Conservation (phyloP, 2,888 invertebrate genomes). For the Parascotia fuliginaria region DNA sequence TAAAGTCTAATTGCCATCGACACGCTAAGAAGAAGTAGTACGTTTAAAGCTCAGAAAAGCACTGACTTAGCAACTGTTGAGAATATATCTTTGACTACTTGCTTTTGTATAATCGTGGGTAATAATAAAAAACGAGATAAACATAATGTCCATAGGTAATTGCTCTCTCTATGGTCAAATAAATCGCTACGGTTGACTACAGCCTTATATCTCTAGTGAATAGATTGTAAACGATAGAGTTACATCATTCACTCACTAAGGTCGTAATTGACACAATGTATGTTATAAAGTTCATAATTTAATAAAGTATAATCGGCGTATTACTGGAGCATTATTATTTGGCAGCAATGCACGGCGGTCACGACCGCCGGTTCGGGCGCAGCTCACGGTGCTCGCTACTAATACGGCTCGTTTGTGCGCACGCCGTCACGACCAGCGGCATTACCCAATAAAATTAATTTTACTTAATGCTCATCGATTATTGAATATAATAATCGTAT, state of each 20-base stretch:
- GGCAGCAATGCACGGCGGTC: conserved; percentile 58
- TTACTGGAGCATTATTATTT: conserved; percentile 62
- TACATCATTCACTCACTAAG: background rate
- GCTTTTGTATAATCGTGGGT: no score
- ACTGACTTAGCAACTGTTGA: no score
- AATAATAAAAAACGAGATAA: no score
- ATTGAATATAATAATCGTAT: conserved; percentile 80
- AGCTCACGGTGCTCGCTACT: conserved; percentile 51
- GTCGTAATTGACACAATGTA: background rate
- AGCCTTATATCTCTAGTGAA: background rate
- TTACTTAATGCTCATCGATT: conserved; percentile 83
- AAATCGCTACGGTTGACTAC: no score
- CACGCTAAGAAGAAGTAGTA: no score
- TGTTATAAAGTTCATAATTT: conserved; percentile 40
- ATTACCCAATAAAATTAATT: conserved; percentile 84
- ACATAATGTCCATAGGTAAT: no score
- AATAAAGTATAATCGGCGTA: conserved; percentile 57
- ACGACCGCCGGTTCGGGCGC: conserved; percentile 49
- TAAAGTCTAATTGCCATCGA: no score
- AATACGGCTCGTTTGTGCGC: conserved; percentile 74
- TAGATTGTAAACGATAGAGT: background rate
- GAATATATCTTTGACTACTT: no score
- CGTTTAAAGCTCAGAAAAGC: no score
- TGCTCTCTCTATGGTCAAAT: no score
- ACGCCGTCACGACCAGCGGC: conserved; percentile 75